Percentiles rank a stretch among this genome's conserved stretches.
phyloP scores from a whole-genome alignment of 2,113 vertebrate genomes.

The Crotalus viridis region DNA sequence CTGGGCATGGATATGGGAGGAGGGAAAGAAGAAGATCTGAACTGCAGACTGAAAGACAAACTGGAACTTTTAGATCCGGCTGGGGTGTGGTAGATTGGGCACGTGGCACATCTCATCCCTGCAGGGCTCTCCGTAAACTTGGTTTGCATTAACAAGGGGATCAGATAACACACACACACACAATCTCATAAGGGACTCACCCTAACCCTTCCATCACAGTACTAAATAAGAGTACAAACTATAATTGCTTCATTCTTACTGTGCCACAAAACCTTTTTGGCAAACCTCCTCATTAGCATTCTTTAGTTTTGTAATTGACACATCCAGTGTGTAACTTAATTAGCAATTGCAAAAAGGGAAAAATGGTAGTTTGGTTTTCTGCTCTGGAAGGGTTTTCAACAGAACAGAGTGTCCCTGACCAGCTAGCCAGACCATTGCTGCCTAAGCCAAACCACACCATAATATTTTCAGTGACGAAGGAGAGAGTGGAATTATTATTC shows the following conservation, averaged over 20 bases:
- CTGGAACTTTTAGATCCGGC: background rate
- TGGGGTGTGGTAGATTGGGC: background rate
- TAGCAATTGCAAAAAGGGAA: background rate
- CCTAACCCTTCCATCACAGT: background rate
- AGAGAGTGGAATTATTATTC: constrained; percentile 49
- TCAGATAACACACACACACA: background rate
- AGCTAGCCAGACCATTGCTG: constrained; percentile 64
- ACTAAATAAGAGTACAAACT: background rate
- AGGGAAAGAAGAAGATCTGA: background rate
- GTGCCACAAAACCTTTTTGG: background rate
- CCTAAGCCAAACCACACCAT: constrained; percentile 78
- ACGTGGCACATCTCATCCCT: background rate
- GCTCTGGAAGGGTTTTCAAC: constrained; percentile 54
- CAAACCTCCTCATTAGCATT: background rate
- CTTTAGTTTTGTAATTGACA: background rate
- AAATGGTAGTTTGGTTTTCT: constrained; percentile 12
- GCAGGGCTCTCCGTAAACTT: background rate
- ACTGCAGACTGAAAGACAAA: background rate
- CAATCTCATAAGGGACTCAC: background rate
- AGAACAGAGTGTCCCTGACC: constrained; percentile 56
- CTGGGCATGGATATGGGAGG: background rate
- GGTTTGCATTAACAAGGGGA: background rate
- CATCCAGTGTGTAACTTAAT: background rate
- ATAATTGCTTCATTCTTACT: background rate
- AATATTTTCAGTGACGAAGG: constrained; percentile 69